Conservation (phyloP, 2,888 invertebrate genomes). For the Callinectes sapidus region DNA sequence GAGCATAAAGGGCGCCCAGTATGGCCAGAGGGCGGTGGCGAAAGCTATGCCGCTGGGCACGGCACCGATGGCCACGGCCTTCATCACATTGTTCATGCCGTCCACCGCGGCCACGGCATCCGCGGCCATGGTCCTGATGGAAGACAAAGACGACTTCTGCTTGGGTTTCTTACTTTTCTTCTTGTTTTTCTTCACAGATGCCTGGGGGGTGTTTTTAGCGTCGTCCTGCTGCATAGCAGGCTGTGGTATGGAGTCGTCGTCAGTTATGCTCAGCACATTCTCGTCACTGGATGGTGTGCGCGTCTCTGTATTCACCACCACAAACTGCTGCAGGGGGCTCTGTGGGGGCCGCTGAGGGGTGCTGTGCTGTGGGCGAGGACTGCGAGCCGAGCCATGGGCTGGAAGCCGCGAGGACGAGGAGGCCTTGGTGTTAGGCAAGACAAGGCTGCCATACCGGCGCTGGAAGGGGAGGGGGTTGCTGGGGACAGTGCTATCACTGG, state of each 20-base stretch:
- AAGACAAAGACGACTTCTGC: constrained; percentile 10
- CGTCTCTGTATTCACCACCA: background rate
- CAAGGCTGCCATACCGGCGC: background rate
- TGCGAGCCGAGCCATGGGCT: constrained; percentile 30
- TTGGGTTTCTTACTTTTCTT: constrained; percentile 37
- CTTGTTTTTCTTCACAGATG: background rate
- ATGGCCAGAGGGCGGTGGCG: constrained; percentile 69
- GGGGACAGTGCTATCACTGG: background rate
- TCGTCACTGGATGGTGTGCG: background rate
- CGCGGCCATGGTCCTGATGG: constrained; percentile 37
- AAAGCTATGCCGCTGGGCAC: constrained; percentile 71
- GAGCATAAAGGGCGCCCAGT: constrained; percentile 69
- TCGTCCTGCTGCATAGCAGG: background rate
- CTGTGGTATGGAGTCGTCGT: background rate
- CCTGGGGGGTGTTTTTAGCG: background rate
- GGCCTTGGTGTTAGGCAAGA: background rate
- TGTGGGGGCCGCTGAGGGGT: constrained; percentile 15
- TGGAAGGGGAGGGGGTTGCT: constrained; percentile 46
- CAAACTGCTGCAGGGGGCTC: background rate
- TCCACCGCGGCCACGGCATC: constrained; percentile 32
- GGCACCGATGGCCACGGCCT: constrained; percentile 69
- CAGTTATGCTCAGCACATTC: background rate
- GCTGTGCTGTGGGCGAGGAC: constrained; percentile 36
- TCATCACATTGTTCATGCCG: constrained; percentile 61
- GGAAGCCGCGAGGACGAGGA: background rate